Percentiles rank a stretch among this genome's conserved stretches.
phyloP scores from a whole-genome alignment of 2,797 vertebrate genomes.

The Tangara arthus region DNA sequence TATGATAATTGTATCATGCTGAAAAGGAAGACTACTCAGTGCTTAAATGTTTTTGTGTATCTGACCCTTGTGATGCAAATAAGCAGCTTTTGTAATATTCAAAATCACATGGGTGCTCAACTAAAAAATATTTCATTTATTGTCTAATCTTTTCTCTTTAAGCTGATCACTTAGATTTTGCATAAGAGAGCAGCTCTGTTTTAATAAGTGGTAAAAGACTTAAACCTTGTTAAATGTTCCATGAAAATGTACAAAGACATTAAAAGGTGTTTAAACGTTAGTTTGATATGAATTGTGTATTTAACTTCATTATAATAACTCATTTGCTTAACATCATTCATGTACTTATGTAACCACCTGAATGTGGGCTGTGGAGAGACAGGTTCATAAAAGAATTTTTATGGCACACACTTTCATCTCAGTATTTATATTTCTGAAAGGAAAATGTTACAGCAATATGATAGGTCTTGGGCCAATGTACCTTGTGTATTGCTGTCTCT shows the following conservation, averaged over 20 bases:
- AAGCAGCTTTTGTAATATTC: slow-evolving; percentile 23
- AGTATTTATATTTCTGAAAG: background rate
- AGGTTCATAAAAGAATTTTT: background rate
- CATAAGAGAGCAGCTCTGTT: background rate
- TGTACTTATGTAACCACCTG: background rate
- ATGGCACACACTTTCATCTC: background rate
- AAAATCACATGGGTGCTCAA: background rate
- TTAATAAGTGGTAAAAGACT: slow-evolving; percentile 3
- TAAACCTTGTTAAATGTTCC: background rate
- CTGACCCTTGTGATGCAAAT: slow-evolving; percentile 31
- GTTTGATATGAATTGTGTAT: background rate
- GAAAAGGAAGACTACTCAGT: background rate
- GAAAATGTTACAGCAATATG: background rate
- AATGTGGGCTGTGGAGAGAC: background rate
- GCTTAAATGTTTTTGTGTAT: background rate
- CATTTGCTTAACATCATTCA: background rate
- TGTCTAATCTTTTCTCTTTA: slow-evolving; percentile 17
- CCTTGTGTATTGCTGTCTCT: background rate
- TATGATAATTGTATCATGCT: background rate
- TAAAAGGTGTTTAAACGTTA: background rate
- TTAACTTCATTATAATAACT: background rate
- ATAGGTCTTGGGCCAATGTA: background rate
- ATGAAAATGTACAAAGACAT: background rate
- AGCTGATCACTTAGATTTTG: background rate
- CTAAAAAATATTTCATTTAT: slow-evolving; percentile 3